phyloP scores from a whole-genome alignment of 2,888 invertebrate genomes.

The Pristionchus maxplancki region DNA sequence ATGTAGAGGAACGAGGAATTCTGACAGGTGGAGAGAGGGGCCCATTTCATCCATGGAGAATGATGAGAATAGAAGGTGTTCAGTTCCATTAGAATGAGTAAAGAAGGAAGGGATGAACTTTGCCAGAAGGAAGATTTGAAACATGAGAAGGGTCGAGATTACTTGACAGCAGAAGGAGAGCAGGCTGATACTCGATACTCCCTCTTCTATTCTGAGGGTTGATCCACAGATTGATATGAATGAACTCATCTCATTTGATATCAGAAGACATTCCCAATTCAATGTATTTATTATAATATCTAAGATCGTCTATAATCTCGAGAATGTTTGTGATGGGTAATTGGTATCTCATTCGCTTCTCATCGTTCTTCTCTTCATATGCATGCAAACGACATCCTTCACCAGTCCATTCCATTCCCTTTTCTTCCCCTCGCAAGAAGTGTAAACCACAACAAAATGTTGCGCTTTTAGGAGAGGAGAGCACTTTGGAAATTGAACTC shows the following conservation, averaged over 20 bases:
- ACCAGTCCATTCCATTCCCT: slow-evolving; percentile 16
- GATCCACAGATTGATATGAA: background rate
- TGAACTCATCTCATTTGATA: background rate
- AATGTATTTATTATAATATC: background rate
- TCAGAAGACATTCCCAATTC: too few relatives aligned
- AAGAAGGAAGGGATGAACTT: background rate
- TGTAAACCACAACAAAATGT: slow-evolving; percentile 39
- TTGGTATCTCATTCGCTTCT: background rate
- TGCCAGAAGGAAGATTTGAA: background rate
- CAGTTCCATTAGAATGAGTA: background rate
- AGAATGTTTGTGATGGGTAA: background rate
- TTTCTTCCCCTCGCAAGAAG: background rate
- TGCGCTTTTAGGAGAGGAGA: background rate
- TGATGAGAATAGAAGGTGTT: background rate
- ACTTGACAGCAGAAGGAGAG: slow-evolving; percentile 17
- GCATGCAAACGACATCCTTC: slow-evolving; percentile 24
- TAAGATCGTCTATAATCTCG: background rate
- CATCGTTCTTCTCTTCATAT: background rate
- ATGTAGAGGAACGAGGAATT: background rate
- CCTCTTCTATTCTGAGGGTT: background rate
- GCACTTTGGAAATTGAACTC: slow-evolving; percentile 33
- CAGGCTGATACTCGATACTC: background rate
- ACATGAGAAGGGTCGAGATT: background rate
- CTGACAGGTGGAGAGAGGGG: slow-evolving; percentile 1
- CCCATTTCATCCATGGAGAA: background rate